Percentiles rank a stretch among this genome's conserved stretches.
phyloP scores from a whole-genome alignment of 2,797 vertebrate species.

The Holocentrus rufus region DNA sequence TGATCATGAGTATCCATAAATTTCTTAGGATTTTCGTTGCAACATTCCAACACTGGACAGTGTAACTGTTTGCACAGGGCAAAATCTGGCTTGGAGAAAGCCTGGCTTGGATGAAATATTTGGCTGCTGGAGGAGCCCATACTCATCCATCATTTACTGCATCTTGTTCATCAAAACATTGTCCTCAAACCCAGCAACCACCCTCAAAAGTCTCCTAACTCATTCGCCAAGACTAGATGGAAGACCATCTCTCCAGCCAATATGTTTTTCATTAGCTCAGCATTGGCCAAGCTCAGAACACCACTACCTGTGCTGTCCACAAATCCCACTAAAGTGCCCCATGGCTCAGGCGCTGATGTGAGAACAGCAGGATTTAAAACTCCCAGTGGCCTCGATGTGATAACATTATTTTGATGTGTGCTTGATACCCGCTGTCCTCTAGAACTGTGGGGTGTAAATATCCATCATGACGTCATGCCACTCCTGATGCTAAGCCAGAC shows the following conservation, averaged over 20 bases:
- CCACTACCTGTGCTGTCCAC: constrained; percentile 45
- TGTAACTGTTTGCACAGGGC: constrained; percentile 60
- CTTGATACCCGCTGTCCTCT: constrained; percentile 3
- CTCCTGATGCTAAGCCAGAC: constrained; percentile 66
- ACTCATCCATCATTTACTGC: constrained; percentile 76
- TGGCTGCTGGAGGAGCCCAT: constrained; percentile 61
- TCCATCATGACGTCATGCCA: constrained; percentile 20
- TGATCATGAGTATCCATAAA: constrained; percentile 63
- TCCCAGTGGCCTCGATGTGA: not conserved
- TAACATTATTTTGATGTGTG: constrained; percentile 3
- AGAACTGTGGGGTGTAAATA: constrained; percentile 14
- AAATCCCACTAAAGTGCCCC: constrained; percentile 21
- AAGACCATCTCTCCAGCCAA: constrained; percentile 64
- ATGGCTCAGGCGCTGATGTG: constrained; percentile 24
- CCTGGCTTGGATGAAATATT: constrained; percentile 65
- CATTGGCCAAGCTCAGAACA: constrained; percentile 48
- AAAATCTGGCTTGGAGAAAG: constrained; percentile 61
- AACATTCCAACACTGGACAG: constrained; percentile 53
- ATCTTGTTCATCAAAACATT: constrained; percentile 53
- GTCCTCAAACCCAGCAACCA: constrained; percentile 66
- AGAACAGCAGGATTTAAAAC: constrained; percentile 28
- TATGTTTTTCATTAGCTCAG: constrained; percentile 76
- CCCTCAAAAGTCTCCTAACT: constrained; percentile 72
- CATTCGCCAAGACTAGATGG: constrained; percentile 60
- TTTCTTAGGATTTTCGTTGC: constrained; percentile 49